A percentile compares a stretch with the other conserved stretches of the same genome.
Evolutionary conservation across 1,140 invertebrate species (phyloP).

Genomic region (Drosophila repleta): DNA sequence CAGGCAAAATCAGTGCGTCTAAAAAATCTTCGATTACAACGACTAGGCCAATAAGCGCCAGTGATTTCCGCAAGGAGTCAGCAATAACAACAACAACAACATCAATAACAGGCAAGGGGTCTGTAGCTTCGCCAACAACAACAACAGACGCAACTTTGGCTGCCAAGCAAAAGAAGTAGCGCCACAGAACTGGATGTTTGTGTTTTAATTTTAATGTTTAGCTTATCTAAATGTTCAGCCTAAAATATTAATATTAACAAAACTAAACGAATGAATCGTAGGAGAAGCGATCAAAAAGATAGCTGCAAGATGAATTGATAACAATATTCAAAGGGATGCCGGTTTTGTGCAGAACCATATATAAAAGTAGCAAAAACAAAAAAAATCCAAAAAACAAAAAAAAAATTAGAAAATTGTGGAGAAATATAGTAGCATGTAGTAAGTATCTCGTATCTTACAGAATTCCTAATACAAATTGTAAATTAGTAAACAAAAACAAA

Average conservation of each 20-base stretch:
- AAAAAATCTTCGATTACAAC: slow-evolving; percentile 64
- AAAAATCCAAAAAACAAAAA: slow-evolving; percentile 62
- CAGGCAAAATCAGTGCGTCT: slow-evolving; percentile 29
- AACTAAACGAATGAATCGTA: not conserved
- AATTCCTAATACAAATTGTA: slow-evolving; percentile 64
- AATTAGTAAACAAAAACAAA: slow-evolving; percentile 51
- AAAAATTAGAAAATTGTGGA: slow-evolving; percentile 66
- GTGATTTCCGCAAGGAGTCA: slow-evolving; percentile 51
- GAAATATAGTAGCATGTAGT: slow-evolving; percentile 67
- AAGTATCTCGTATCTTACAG: slow-evolving; percentile 58
- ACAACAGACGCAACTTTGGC: slow-evolving; percentile 38
- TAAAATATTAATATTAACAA: slow-evolving; percentile 36
- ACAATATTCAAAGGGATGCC: slow-evolving; percentile 48
- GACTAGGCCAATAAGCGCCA: slow-evolving; percentile 55
- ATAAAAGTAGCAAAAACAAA: slow-evolving; percentile 25
- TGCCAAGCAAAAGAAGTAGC: slow-evolving; percentile 71
- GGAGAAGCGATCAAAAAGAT: slow-evolving; percentile 1
- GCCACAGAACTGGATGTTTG: slow-evolving; percentile 59
- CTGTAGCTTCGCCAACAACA: slow-evolving; percentile 3
- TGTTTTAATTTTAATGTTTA: slow-evolving; percentile 74
- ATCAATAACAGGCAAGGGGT: slow-evolving; percentile 7
- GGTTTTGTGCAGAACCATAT: slow-evolving; percentile 45
- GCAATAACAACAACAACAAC: slow-evolving; percentile 18
- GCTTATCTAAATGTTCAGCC: slow-evolving; percentile 44
- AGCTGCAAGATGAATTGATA: slow-evolving; percentile 53